These are phyloP conservation scores for Chrysaora quinquecirrha DNA, from an alignment of 30 jellyfish, hydroid and myxozoan species.

Conservation along the genomic window DNA sequence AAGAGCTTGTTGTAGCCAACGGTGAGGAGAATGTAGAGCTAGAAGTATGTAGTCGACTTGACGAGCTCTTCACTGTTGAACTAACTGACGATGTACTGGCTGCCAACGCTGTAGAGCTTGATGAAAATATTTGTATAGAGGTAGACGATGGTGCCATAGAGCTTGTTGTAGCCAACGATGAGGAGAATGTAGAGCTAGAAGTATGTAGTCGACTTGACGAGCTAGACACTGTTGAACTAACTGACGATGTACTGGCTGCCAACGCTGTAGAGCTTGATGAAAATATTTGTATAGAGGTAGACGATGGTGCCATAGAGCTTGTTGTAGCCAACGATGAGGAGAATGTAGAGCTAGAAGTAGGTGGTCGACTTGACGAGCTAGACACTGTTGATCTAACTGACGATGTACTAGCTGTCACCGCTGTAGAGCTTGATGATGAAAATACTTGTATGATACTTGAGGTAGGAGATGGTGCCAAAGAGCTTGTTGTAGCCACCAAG, in stretches of 20 bases:
- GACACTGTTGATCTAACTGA: background rate
- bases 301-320: background rate
- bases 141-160: slow-evolving; percentile 3
- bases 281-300: background rate
- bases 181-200: background rate
- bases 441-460: background rate
- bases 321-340: slow-evolving; percentile 2
- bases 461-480: no score
- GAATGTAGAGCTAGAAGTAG: background rate
- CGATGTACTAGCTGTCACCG: background rate
- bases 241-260: background rate
- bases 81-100: no score
- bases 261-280: background rate
- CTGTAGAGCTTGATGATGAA: background rate
- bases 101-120: background rate
- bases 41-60: no score
- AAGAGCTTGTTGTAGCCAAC: no score
- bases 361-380: background rate
- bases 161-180: background rate
- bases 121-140: no score
- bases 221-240: no score
- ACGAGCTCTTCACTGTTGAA: no score
- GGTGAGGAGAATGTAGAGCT: no score
- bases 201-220: no score
- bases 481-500: no score